Conservation (phyloP, 2,797 vertebrate species). For the Poliocrania exsul region DNA sequence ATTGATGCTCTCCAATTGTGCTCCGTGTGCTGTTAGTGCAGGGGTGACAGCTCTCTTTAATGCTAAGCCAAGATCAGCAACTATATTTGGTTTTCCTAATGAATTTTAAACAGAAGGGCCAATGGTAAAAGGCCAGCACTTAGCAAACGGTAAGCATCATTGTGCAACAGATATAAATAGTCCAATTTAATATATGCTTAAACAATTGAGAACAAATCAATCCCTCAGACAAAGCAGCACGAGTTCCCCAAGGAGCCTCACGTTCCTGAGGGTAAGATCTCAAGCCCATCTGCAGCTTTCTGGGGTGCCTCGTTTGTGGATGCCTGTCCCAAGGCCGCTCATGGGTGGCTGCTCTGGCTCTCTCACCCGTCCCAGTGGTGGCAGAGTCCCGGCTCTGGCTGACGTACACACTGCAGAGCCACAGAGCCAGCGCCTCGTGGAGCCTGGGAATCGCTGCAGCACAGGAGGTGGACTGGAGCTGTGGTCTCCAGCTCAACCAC, state of each 20-base stretch:
- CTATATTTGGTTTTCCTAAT: conserved; percentile 8
- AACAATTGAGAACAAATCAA: background rate
- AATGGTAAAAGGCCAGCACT: background rate
- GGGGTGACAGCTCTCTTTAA: conserved; percentile 28
- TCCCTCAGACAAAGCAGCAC: background rate
- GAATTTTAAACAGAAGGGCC: conserved; percentile 24
- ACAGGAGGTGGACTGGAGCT: background rate
- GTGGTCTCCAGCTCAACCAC: background rate
- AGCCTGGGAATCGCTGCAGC: background rate
- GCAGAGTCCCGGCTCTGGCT: background rate
- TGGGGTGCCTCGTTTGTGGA: background rate
- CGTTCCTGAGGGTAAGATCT: background rate
- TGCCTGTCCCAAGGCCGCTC: background rate
- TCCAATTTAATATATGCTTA: background rate
- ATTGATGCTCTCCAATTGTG: background rate
- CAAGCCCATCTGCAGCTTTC: background rate
- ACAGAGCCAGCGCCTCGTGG: background rate
- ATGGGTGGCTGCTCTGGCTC: background rate
- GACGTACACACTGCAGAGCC: background rate
- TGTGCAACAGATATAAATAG: background rate
- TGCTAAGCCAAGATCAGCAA: conserved; percentile 48
- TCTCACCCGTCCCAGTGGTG: background rate
- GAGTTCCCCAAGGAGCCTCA: background rate
- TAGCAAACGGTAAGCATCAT: background rate
- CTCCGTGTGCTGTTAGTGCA: background rate